Percentiles rank a stretch among this genome's conserved stretches.
These are phyloP conservation scores for Dynastes grantii DNA, from an alignment of 2,888 invertebrate species.

Conservation along the genomic window DNA sequence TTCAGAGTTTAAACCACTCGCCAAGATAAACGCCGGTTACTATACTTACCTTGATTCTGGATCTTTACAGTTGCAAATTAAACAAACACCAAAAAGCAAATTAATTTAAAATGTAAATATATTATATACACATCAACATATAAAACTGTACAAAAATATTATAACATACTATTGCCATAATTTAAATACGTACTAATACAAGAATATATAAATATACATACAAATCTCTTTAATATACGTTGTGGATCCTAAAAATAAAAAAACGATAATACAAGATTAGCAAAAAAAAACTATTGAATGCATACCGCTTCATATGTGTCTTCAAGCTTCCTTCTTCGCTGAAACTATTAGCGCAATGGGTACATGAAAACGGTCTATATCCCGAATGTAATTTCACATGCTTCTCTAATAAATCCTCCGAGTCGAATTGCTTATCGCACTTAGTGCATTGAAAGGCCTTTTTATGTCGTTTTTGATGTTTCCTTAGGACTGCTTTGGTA, in stretches of 20 bases:
- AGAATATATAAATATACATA: conserved; percentile 1
- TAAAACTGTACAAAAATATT: conserved; percentile 47
- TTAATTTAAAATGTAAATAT: conserved; percentile 31
- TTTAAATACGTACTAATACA: conserved; percentile 23
- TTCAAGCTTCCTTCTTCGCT: conserved; percentile 76
- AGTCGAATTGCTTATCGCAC: conserved; percentile 76
- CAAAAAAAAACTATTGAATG: not conserved
- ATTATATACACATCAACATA: conserved; percentile 36
- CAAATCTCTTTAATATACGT: conserved; percentile 14
- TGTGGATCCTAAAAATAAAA: conserved; percentile 50
- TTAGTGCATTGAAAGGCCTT: conserved; percentile 74
- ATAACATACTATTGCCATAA: conserved; percentile 21
- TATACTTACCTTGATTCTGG: not conserved
- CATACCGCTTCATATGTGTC: conserved; percentile 74
- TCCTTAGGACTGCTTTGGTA: conserved; percentile 64
- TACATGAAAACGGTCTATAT: conserved; percentile 74
- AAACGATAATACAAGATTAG: not conserved
- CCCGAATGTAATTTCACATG: conserved; percentile 76
- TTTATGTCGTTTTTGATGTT: conserved; percentile 72
- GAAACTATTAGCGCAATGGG: conserved; percentile 75
- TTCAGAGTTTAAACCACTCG: no score
- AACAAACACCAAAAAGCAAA: not conserved
- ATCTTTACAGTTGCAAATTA: not conserved
- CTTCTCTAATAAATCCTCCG: conserved; percentile 75
- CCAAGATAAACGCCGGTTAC: no score